Percentiles rank a stretch among this genome's conserved stretches.
Evolutionary conservation across 1,140 invertebrate genomes (phyloP).

Genomic region (Armadillidium nasatum): DNA sequence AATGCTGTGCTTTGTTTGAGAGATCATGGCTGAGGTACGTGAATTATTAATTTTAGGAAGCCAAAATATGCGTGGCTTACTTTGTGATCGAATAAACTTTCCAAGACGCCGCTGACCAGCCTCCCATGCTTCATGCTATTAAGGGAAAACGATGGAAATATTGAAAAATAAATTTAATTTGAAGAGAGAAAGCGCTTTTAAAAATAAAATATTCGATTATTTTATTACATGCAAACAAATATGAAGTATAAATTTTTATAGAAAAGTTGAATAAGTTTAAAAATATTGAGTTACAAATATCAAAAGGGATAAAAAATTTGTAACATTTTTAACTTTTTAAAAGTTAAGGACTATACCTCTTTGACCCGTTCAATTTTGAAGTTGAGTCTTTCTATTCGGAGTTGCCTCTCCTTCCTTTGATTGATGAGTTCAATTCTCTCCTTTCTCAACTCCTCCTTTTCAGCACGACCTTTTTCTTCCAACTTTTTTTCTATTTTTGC

Average conservation of each 20-base stretch:
- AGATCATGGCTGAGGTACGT: background rate
- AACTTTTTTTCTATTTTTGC: conserved; percentile 88
- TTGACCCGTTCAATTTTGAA: conserved; percentile 80
- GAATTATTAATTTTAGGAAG: conserved; percentile 64
- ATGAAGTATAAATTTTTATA: no score
- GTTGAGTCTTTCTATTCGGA: conserved; percentile 82
- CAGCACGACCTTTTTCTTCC: conserved; percentile 80
- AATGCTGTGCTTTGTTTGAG: background rate
- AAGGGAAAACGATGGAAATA: background rate
- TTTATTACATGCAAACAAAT: no score
- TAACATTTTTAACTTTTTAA: background rate
- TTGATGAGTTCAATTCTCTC: conserved; percentile 80
- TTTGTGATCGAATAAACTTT: conserved; percentile 81
- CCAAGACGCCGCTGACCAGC: conserved; percentile 66
- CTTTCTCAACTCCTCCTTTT: conserved; percentile 76
- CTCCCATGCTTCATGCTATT: conserved; percentile 74
- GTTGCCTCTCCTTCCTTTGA: conserved; percentile 77
- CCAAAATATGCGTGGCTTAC: conserved; percentile 82
- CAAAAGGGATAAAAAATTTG: background rate
- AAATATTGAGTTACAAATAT: no score
- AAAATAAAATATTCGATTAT: no score
- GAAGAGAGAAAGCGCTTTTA: no score
- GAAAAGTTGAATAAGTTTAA: no score
- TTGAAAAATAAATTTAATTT: no score
- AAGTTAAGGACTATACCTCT: conserved; percentile 62